phyloP scores from a whole-genome alignment of 2,113 vertebrate species.

The Carassius auratus region DNA sequence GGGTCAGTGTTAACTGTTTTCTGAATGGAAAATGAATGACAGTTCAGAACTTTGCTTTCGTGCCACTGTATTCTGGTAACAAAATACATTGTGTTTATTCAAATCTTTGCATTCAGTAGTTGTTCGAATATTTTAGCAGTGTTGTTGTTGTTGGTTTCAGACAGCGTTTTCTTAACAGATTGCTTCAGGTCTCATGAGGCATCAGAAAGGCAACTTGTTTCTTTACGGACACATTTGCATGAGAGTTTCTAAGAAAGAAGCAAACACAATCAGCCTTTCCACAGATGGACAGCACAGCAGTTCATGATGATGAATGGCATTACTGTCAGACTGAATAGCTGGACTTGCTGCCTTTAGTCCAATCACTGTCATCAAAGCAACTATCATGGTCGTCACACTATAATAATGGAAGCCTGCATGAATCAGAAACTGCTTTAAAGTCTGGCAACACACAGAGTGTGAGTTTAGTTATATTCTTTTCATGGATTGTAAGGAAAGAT shows the following conservation, averaged over 20 bases:
- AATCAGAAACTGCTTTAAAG: neutral
- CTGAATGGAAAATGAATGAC: neutral
- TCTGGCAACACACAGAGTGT: neutral
- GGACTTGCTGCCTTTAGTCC: slow-evolving; percentile 2
- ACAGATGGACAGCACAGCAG: neutral
- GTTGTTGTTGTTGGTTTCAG: neutral
- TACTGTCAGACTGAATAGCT: slow-evolving; percentile 14
- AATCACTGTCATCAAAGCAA: slow-evolving; percentile 13
- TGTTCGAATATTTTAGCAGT: neutral
- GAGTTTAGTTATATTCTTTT: neutral
- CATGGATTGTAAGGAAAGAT: neutral
- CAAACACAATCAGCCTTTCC: slow-evolving; percentile 10
- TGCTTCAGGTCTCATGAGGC: neutral
- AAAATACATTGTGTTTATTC: slow-evolving; percentile 10
- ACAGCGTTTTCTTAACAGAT: neutral
- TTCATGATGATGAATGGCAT: slow-evolving; percentile 34
- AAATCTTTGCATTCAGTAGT: neutral
- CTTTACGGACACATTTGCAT: neutral
- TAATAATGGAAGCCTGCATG: neutral
- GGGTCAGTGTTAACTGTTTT: neutral
- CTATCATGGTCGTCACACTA: neutral
- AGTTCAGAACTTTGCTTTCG: neutral
- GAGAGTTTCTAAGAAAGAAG: neutral
- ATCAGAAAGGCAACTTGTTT: neutral
- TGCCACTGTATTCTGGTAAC: neutral